Percentiles rank a stretch among this genome's conserved stretches.
phyloP scores from a whole-genome alignment of 2,797 vertebrate genomes.

The Avahi laniger region DNA sequence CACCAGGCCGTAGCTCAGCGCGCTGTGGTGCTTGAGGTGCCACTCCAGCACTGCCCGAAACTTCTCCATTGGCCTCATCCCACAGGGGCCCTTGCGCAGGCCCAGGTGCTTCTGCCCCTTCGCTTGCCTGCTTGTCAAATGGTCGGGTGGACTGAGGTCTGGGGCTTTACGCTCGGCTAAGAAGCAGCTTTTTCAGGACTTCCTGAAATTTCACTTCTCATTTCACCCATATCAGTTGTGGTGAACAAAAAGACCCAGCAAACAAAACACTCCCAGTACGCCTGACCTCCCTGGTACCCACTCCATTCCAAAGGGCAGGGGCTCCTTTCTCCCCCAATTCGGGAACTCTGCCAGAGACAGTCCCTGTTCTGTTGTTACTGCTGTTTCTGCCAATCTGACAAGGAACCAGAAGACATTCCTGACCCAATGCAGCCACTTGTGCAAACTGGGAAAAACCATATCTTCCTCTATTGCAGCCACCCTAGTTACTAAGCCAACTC shows the following conservation, averaged over 20 bases:
- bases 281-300: fast-evolving
- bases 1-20: slow-evolving; percentile 81
- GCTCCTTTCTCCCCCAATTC: fast-evolving
- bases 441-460: not conserved
- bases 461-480: not conserved
- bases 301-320: not conserved
- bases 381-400: not conserved
- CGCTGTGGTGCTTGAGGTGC: slow-evolving; percentile 59
- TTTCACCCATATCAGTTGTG: not conserved
- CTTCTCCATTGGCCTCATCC: slow-evolving; percentile 79
- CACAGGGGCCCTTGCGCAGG: fast-evolving
- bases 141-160: not conserved
- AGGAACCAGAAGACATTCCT: not conserved
- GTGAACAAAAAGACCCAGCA: not conserved
- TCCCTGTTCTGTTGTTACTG: not conserved
- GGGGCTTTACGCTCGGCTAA: not conserved
- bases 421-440: not conserved
- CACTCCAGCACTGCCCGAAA: slow-evolving; percentile 74
- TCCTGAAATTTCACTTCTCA: slow-evolving; percentile 17
- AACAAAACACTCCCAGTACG: fast-evolving
- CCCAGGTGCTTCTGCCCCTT: not conserved
- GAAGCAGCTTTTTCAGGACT: not conserved
- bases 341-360: no score
- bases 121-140: fast-evolving
- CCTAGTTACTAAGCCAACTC: not conserved